Percentiles rank a stretch among this genome's conserved stretches.
phyloP scores from a whole-genome alignment of 2,888 invertebrate species.

The Pediacus dermestoides region DNA sequence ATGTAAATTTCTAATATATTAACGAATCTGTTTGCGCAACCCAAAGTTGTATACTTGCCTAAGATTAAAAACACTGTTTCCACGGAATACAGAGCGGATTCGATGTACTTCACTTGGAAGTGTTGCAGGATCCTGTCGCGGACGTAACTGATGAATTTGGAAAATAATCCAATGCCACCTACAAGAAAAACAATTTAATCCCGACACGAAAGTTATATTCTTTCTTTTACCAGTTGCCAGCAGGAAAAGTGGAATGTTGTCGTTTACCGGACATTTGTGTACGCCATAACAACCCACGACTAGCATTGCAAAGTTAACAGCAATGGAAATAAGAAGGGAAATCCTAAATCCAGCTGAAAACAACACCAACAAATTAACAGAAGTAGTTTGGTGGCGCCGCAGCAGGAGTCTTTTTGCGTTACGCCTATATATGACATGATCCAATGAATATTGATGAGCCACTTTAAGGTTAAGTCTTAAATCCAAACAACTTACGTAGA shows the following conservation, averaged over 20 bases:
- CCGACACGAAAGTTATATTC: constrained; percentile 1
- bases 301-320: constrained; percentile 36
- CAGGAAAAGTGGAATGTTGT: constrained; percentile 40
- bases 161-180: constrained; percentile 32
- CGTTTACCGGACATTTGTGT: constrained; percentile 38
- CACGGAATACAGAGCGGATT: constrained; percentile 34
- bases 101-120: constrained; percentile 29
- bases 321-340: constrained; percentile 31
- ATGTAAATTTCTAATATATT: too few relatives aligned
- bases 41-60: too few relatives aligned
- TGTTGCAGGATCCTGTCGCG: constrained; percentile 25
- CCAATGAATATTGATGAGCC: too few relatives aligned
- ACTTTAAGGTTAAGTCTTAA: neutral
- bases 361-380: too few relatives aligned
- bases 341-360: constrained; percentile 37
- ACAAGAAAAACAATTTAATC: neutral
- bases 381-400: too few relatives aligned
- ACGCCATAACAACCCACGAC: constrained; percentile 36
- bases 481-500: constrained; percentile 31
- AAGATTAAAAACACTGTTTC: constrained; percentile 35
- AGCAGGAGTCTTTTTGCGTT: too few relatives aligned
- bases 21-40: too few relatives aligned
- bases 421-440: too few relatives aligned
- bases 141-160: constrained; percentile 31
- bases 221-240: constrained; percentile 36